Evolutionary conservation across 1,140 invertebrate species (phyloP).

Genomic region (Ridgeia piscesae): DNA sequence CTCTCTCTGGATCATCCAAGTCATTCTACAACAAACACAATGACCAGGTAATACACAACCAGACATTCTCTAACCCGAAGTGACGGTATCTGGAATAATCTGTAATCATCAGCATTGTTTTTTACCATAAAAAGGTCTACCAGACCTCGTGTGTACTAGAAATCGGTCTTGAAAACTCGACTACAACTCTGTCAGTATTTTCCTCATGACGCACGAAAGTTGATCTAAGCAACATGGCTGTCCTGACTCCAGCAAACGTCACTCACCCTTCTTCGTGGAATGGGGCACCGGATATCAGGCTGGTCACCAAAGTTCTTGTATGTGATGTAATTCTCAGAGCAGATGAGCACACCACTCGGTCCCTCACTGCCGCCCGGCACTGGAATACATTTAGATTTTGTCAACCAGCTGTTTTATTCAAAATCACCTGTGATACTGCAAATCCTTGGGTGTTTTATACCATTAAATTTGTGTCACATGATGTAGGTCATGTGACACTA

Average conservation of each 20-base stretch:
- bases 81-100: not conserved
- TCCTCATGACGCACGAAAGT: not conserved
- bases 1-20: slow-evolving; percentile 97
- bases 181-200: not conserved
- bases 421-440: too few species aligned
- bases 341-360: slow-evolving; percentile 96
- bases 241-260: not conserved
- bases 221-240: not conserved
- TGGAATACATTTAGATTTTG: slow-evolving; percentile 36
- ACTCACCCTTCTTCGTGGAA: slow-evolving; percentile 82
- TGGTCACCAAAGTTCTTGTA: slow-evolving; percentile 99
- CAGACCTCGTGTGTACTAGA: not conserved
- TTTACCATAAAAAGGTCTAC: not conserved
- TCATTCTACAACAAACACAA: slow-evolving; percentile 73
- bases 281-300: slow-evolving; percentile 97
- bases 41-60: not conserved
- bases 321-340: slow-evolving; percentile 98
- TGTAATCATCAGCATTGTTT: not conserved
- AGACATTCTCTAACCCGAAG: not conserved
- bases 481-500: too few species aligned
- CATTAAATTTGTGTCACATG: too few species aligned
- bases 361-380: slow-evolving; percentile 91
- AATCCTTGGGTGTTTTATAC: too few species aligned
- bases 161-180: not conserved
- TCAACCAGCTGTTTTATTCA: not conserved